Base-by-base conservation (phyloP, 2,888 invertebrate genomes). In the Spilosoma lubricipeda region DNA sequence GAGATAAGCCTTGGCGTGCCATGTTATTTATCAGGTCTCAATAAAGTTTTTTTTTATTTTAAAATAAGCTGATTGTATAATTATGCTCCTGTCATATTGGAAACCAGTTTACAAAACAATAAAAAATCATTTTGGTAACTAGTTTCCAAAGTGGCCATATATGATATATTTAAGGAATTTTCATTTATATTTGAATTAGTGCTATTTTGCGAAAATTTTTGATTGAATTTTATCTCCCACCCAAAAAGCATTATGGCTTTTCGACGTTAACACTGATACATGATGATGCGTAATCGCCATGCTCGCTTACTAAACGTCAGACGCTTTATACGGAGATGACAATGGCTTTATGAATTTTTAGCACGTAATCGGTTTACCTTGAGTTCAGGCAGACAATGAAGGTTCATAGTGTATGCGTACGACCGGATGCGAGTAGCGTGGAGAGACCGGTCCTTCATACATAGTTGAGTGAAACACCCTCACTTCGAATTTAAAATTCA, bases 311-410 rank as follows among this genome's bases (percentile, higher is more conserved):
- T 89, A 89, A 90, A 90, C 89, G 90, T 90, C 88, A 89, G 86
- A 85, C 86, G 86, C 87, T 90, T 86, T 85, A 86, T 86, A 85
- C 83, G 83, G 89, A 89, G 90, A 92, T 89, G 91, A 91, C 91
- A 91, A 90, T 90, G 86, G 87, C 88, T 92, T 91, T 93, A 94
- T 94, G 92, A 93, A 93, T 94, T 93, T 93, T 94, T 92, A 92
- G 92, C 91, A 88, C 89, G 90, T 93, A 93, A 93, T 94, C 91
- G 91, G 92, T 93, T 93, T 92, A 94, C 90, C 90, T 91, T 88
- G 90, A 91, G 90, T 90, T 89, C 85, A 87, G 88, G 85, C 89
- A 90, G 90, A 93, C 92, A 93, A 92, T 91, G 88, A 90, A 86
- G 86, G 90, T 87, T 90, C 90, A 90, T 91, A 92, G 86, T 85